Base-by-base conservation (phyloP, 2,888 invertebrate genomes). In the Chaitophorus viminalis region DNA sequence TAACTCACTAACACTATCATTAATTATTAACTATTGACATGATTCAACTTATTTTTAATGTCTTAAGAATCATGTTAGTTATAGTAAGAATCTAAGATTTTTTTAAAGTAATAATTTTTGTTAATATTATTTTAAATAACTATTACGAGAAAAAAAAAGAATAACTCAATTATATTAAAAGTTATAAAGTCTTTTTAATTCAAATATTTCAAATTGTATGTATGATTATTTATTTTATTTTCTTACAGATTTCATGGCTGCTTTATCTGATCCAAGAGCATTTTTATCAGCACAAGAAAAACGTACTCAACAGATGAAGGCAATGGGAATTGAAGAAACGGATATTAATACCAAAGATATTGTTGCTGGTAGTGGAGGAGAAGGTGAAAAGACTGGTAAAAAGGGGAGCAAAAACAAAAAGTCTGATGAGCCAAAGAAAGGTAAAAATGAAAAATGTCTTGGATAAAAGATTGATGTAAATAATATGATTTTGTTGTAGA, bases 191-290 rank as follows among this genome's bases (percentile, higher is more conserved):
- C n/a, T n/a, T n/a, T n/a, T n/a, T n/a, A n/a, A n/a, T n/a, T n/a
- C n/a, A n/a, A n/a, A n/a, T n/a, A n/a, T n/a, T n/a, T n/a, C n/a
- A n/a, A n/a, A 46, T 14, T 14, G 8, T 46, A 1, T 14, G 21
- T 60, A 21, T 60, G 8, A 60, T 54, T 46, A 39, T 75, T 70
- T 29, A 29, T 77, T 21, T 33, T 25, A 25, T 29, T 9, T 52
- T 52, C 25, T 52, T 76, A 3, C 91, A 96, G 98, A 98, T 91
- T 96, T 99, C 91, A 99, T 99, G 96, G 98, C 98, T 89, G 98
- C 99, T 8, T 92, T 99, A 89, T 98, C 98, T 17, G 99, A 98
- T 92, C 99, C 99, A 0, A 93, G 97, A 89, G 97, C 96, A 8
- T 98, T 97, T 92, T 94, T 96, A 92, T 96, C 96, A 11, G 96